Base-by-base conservation (phyloP, 2,888 invertebrate genomes). In the Agriotes lineatus region DNA sequence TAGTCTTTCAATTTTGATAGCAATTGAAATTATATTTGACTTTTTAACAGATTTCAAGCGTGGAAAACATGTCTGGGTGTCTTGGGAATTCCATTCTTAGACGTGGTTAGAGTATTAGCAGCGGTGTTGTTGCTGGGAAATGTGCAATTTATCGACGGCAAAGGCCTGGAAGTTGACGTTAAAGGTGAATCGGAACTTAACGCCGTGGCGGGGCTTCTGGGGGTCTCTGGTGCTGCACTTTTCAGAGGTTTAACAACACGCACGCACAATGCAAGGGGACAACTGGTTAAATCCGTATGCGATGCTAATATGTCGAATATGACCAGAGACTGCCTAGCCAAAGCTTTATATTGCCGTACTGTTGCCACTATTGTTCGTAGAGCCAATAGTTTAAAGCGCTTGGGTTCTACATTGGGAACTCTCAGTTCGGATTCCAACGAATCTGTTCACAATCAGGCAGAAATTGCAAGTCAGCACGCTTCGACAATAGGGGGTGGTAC, bases 51-150 rank as follows among this genome's bases (percentile, higher is more conserved):
- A 69, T 97, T 96, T 85, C 93, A 93, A 83, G 93, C 95, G 0
- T 97, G 97, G 97, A 96, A 96, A 86, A 92, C 94, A 20, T 94
- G 95, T 79, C 87, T 96, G 67, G 95, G 94, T 62, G 93, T 95
- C 57, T 87, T 97, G 60, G 97, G 97, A 35, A 97, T 97, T 76
- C 97, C 97, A 0, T 96, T 96, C 84, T 85, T 96, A 82, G 97
- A 97, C 85, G 96, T 97, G 50, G 94, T 97, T 62, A 88, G 97
- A 75, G 96, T 97, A 16, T 85, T 97, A 75, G 94, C 96, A 10
- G 96, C 96, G 2, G 95, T 97, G 61, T 85, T 97, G 74, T 88
- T 97, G 69, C 88, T 97, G 69, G 97, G 97, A 67, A 97, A 97
- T 85, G 93, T 97, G 74, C 92, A 93, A 81, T 97, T 96, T 84